Evolutionary conservation across 2,113 vertebrate species (phyloP).

Genomic region (Ochotona curzoniae): DNA sequence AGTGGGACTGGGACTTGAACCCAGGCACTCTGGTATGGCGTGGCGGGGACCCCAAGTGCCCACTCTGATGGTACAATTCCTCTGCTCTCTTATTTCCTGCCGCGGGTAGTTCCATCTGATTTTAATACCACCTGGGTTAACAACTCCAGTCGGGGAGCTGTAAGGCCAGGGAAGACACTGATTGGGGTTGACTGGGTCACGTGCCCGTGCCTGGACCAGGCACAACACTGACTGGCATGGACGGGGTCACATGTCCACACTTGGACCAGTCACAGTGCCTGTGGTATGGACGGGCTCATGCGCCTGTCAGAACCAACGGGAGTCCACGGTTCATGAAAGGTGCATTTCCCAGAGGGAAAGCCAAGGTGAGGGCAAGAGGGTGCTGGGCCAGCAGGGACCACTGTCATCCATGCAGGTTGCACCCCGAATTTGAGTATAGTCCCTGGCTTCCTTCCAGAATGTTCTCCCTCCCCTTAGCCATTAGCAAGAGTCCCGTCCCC

Average conservation of each 20-base stretch:
- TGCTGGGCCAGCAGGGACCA: rapidly evolving
- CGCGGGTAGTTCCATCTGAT: background rate
- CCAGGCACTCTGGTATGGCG: too few species aligned
- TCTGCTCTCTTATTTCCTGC: background rate
- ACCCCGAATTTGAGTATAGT: background rate
- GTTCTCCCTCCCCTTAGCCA: background rate
- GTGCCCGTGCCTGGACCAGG: too few species aligned
- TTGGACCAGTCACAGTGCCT: background rate
- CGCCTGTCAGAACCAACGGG: rapidly evolving
- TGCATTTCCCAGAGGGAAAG: too few species aligned
- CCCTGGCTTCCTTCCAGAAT: background rate
- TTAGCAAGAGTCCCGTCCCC: background rate
- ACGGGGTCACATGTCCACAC: background rate
- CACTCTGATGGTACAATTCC: too few species aligned
- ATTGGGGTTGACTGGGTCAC: background rate
- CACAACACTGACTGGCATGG: background rate
- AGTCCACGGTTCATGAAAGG: background rate
- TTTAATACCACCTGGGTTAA: background rate
- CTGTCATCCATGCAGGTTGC: rapidly evolving
- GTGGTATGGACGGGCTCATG: background rate
- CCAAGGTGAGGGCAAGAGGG: background rate
- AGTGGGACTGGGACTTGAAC: too few species aligned
- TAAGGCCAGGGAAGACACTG: background rate
- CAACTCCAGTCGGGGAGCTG: too few species aligned
- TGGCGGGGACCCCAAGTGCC: too few species aligned